Percentiles rank a stretch among this genome's conserved stretches.
Evolutionary conservation across 1,140 invertebrate genomes (phyloP).

Genomic region (Cotesia vestalis): DNA sequence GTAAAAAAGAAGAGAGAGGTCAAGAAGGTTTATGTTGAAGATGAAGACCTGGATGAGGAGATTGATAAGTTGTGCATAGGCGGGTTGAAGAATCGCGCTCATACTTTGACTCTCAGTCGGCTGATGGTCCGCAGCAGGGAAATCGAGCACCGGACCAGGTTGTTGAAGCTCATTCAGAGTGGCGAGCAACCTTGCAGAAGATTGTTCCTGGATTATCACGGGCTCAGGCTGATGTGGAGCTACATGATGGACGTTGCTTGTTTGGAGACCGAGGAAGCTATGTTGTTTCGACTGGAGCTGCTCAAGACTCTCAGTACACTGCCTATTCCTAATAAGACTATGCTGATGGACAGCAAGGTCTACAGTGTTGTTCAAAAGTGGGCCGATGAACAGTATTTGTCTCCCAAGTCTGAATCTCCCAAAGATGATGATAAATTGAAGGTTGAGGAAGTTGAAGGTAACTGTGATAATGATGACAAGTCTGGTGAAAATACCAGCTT

Average conservation of each 20-base stretch:
- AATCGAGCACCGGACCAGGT: slow-evolving; percentile 73
- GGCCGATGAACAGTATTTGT: slow-evolving; percentile 65
- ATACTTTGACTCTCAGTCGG: slow-evolving; percentile 87
- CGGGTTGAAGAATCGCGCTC: slow-evolving; percentile 86
- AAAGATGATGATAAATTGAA: slow-evolving; percentile 52
- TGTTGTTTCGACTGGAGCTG: slow-evolving; percentile 74
- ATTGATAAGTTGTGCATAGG: slow-evolving; percentile 76
- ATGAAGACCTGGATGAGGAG: slow-evolving; percentile 82
- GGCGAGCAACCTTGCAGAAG: slow-evolving; percentile 83
- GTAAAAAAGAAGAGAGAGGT: slow-evolving; percentile 57
- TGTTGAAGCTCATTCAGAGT: slow-evolving; percentile 75
- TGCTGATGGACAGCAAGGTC: slow-evolving; percentile 91
- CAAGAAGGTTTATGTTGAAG: slow-evolving; percentile 67
- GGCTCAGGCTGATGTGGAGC: slow-evolving; percentile 86
- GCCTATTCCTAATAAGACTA: slow-evolving; percentile 92
- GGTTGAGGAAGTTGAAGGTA: slow-evolving; percentile 45
- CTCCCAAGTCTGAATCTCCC: slow-evolving; percentile 55
- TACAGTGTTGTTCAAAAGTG: slow-evolving; percentile 83
- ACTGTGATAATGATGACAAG: slow-evolving; percentile 49
- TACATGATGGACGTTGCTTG: slow-evolving; percentile 83
- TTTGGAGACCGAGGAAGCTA: slow-evolving; percentile 65
- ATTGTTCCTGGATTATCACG: slow-evolving; percentile 95
- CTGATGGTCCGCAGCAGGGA: slow-evolving; percentile 92
- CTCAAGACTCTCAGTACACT: slow-evolving; percentile 82
- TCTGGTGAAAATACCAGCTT: slow-evolving; percentile 29